A percentile compares a stretch with the other conserved stretches of the same genome.
These are phyloP conservation scores for Meles meles DNA, from an alignment of 2,113 vertebrate species.

Conservation along the genomic window DNA sequence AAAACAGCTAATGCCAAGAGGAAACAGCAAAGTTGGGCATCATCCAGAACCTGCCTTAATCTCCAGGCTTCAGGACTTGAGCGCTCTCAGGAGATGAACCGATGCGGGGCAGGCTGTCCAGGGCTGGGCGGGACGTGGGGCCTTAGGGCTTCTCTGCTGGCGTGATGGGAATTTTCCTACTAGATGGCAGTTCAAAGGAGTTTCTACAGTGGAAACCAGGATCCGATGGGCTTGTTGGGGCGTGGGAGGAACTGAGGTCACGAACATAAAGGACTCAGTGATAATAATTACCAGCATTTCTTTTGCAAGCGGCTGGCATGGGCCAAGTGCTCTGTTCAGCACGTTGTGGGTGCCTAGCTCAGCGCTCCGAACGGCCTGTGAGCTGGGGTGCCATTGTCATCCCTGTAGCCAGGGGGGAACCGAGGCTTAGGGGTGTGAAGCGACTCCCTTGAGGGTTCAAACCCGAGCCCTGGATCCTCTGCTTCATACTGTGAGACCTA, in stretches of 20 bases:
- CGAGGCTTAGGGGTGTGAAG: not conserved
- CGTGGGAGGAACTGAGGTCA: not conserved
- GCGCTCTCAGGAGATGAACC: not conserved
- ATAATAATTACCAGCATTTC: not conserved
- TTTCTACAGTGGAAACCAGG: not conserved
- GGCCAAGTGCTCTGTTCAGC: not conserved
- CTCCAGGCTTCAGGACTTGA: not conserved
- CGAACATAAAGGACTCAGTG: not conserved
- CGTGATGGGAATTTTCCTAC: not conserved
- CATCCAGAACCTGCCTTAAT: not conserved
- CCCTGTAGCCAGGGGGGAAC: not conserved
- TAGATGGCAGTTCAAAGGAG: not conserved
- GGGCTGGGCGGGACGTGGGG: fast-evolving
- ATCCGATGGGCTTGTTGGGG: not conserved
- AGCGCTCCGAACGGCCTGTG: fast-evolving
- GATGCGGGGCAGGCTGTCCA: fast-evolving
- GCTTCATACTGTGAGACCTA: not conserved
- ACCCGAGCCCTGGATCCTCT: not conserved
- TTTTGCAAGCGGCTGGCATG: fast-evolving
- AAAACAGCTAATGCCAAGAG: not conserved
- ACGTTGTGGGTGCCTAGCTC: fast-evolving
- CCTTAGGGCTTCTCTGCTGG: not conserved
- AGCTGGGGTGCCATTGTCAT: fast-evolving
- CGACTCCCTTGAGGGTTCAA: not conserved
- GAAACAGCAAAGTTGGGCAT: not conserved